Evolutionary conservation across 2,888 invertebrate species (phyloP).

Genomic region (Hedya salicella): DNA sequence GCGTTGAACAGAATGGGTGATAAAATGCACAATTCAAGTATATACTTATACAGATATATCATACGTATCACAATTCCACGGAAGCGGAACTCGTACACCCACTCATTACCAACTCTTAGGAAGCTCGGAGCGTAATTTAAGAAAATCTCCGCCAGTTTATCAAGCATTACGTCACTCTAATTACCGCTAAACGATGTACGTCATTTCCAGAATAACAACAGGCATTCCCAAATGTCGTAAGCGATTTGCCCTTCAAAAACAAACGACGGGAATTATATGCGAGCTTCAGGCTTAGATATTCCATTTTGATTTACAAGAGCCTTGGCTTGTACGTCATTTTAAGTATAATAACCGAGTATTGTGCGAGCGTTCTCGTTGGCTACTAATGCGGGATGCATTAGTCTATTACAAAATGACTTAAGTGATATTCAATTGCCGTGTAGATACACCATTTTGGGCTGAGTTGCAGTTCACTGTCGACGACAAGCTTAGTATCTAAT

Average conservation of each 20-base stretch:
- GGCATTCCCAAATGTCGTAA: constrained; percentile 5
- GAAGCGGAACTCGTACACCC: not conserved
- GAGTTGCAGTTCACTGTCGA: constrained; percentile 23
- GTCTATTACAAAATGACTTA: not conserved
- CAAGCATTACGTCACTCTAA: constrained; percentile 30
- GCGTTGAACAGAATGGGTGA: too few species aligned
- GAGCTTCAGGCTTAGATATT: not conserved
- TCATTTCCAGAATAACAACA: constrained; percentile 17
- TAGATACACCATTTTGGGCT: not conserved
- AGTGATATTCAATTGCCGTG: not conserved
- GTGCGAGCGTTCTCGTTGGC: constrained; percentile 28
- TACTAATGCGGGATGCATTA: constrained; percentile 33
- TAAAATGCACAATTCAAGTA: too few species aligned
- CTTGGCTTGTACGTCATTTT: not conserved
- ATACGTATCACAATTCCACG: not conserved
- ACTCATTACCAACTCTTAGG: constrained; percentile 1
- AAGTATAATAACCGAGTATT: constrained; percentile 21
- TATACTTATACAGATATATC: too few species aligned
- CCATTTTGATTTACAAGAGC: not conserved
- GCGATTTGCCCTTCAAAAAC: not conserved
- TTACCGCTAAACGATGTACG: constrained; percentile 23
- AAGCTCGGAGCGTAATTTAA: constrained; percentile 21
- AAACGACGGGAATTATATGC: not conserved
- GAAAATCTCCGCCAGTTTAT: constrained; percentile 28
- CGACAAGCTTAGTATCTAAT: constrained; percentile 38